These are phyloP conservation scores for Parnassius apollo DNA, from an alignment of 2,888 invertebrate species.

Conservation along the genomic window DNA sequence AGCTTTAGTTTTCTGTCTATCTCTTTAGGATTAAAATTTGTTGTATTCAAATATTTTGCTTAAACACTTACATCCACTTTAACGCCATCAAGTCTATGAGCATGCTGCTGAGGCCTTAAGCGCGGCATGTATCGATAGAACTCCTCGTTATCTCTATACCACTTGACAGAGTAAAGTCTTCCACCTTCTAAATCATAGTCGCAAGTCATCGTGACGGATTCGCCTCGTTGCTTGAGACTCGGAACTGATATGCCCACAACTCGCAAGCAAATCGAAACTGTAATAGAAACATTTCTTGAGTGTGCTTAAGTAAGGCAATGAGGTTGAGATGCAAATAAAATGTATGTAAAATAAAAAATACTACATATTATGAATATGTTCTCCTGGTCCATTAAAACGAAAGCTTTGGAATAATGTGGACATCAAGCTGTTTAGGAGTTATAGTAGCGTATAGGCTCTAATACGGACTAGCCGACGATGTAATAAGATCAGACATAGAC, in stretches of 20 bases:
- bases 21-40: no score
- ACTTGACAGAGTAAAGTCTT: constrained; percentile 84
- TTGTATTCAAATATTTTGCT: no score
- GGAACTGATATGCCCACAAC: constrained; percentile 80
- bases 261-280: constrained; percentile 64
- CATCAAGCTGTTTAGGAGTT: no score
- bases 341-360: no score
- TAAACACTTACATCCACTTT: constrained; percentile 81
- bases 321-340: constrained; percentile 9
- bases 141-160: constrained; percentile 84
- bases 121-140: constrained; percentile 85
- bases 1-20: no score
- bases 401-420: no score
- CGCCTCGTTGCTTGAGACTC: constrained; percentile 79
- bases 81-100: constrained; percentile 82
- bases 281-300: constrained; percentile 27
- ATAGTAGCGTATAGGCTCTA: no score
- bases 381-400: no score
- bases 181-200: constrained; percentile 83
- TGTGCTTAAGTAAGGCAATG: constrained; percentile 18
- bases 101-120: constrained; percentile 82
- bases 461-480: no score
- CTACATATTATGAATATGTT: no score
- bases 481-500: no score
- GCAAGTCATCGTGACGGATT: constrained; percentile 79